These are phyloP conservation scores for Haemorhous mexicanus DNA, from an alignment of 2,113 vertebrate genomes.

Conservation along the genomic window DNA sequence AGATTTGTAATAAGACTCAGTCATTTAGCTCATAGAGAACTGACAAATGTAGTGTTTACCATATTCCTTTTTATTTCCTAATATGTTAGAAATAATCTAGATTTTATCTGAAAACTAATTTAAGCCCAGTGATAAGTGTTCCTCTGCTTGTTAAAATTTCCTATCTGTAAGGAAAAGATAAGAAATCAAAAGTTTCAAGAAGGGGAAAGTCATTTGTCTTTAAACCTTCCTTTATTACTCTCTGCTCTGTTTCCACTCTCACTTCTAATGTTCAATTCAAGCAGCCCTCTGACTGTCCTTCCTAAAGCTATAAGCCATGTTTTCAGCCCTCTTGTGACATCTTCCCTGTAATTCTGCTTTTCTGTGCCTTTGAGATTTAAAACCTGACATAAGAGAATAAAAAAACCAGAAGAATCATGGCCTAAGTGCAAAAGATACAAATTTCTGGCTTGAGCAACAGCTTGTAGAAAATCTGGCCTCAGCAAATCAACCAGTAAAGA, in stretches of 20 bases:
- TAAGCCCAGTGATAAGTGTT: background rate
- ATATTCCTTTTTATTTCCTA: background rate
- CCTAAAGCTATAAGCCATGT: background rate
- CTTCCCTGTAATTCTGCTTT: background rate
- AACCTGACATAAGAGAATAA: background rate
- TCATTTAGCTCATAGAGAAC: background rate
- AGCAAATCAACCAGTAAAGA: background rate
- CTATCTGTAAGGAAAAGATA: background rate
- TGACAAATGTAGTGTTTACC: background rate
- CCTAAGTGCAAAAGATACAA: background rate
- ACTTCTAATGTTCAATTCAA: background rate
- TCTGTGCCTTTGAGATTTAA: background rate
- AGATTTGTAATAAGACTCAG: background rate
- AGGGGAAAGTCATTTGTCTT: background rate
- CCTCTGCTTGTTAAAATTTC: background rate
- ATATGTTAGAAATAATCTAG: background rate
- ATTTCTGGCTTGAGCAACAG: background rate
- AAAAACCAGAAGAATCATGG: background rate
- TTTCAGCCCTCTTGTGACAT: background rate
- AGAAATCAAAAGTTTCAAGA: background rate
- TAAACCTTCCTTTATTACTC: background rate
- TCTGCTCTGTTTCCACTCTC: background rate
- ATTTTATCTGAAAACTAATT: background rate
- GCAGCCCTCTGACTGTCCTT: background rate
- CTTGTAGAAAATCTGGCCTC: background rate